These are phyloP conservation scores for Globia sparganii DNA, from an alignment of 2,888 invertebrate species.

Conservation along the genomic window DNA sequence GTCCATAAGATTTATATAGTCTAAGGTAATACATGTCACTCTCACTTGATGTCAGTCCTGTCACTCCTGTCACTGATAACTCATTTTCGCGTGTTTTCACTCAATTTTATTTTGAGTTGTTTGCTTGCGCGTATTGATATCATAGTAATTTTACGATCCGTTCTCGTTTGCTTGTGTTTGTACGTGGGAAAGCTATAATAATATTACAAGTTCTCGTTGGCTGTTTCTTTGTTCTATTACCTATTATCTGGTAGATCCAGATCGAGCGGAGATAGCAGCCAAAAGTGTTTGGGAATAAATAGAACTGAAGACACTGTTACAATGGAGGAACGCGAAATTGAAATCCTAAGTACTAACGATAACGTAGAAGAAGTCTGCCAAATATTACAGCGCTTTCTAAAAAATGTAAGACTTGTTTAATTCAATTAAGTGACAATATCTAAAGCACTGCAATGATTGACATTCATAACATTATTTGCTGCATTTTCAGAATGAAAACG, in stretches of 20 bases:
- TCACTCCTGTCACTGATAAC: neutral
- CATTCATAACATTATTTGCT: neutral
- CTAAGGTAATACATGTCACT: too few species aligned
- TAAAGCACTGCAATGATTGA: neutral
- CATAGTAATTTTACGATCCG: neutral
- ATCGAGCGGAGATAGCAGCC: neutral
- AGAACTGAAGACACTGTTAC: constrained; percentile 14
- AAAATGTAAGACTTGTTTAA: constrained; percentile 74
- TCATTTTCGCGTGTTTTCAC: neutral
- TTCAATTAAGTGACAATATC: constrained; percentile 38
- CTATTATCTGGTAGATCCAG: constrained; percentile 14
- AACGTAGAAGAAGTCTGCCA: constrained; percentile 72
- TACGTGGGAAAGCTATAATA: neutral
- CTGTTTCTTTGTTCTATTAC: neutral
- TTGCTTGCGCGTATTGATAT: neutral
- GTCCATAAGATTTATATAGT: too few species aligned
- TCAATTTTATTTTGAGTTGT: too few species aligned
- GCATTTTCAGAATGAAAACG: constrained; percentile 85
- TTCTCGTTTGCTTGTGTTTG: constrained; percentile 4
- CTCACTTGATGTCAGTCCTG: too few species aligned
- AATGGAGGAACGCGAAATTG: constrained; percentile 84
- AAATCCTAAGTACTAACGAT: constrained; percentile 74
- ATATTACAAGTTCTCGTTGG: neutral
- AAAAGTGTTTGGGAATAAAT: neutral
- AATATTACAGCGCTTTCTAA: constrained; percentile 78